phyloP scores from a whole-genome alignment of 1,140 invertebrate species.

The Meloidogyne exigua region DNA sequence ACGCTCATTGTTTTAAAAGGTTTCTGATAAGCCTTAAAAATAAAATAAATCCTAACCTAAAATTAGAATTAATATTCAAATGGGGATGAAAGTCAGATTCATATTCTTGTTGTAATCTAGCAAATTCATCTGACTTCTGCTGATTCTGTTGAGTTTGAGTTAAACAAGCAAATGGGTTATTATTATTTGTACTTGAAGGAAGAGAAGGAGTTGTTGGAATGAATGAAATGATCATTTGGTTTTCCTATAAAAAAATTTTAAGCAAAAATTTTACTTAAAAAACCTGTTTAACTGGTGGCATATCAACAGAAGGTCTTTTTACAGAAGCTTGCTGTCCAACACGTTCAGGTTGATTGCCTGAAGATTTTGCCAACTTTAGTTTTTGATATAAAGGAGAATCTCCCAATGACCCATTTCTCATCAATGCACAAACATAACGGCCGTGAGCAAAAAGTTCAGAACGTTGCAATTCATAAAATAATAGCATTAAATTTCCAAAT shows the following conservation, averaged over 20 bases:
- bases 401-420: conserved; percentile 36
- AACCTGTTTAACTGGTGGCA: not conserved
- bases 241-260: conserved; percentile 13
- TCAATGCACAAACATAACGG: conserved; percentile 40
- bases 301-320: not conserved
- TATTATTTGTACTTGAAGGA: not conserved
- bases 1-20: too few relatives aligned
- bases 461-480: conserved; percentile 46
- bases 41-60: conserved; percentile 11
- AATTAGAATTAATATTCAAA: conserved; percentile 30
- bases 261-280: not conserved
- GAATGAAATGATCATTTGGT: conserved; percentile 45
- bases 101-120: conserved; percentile 21
- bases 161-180: not conserved
- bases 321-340: not conserved
- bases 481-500: conserved; percentile 43
- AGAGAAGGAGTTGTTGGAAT: conserved; percentile 40
- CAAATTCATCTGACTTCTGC: conserved; percentile 15
- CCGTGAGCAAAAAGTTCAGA: conserved; percentile 42
- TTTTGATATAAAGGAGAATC: conserved; percentile 10
- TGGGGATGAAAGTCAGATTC: conserved; percentile 40
- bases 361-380: not conserved
- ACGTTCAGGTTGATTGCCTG: conserved; percentile 4
- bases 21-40: too few relatives aligned
- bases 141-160: conserved; percentile 4